phyloP scores from a whole-genome alignment of 2,888 invertebrate species.

The Cetonia aurata region DNA sequence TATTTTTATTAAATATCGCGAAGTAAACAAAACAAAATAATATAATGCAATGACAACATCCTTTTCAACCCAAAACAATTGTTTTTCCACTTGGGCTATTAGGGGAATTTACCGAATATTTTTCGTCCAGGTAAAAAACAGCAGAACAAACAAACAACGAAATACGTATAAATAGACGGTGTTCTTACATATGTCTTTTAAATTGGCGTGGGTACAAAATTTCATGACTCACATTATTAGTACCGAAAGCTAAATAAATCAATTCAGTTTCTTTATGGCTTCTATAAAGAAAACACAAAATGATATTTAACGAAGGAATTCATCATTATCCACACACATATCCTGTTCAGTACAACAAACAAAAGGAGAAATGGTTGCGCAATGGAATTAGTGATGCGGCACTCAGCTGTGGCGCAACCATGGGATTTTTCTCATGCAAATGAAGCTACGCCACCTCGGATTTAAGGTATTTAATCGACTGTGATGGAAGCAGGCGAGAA shows the following conservation, averaged over 20 bases:
- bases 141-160: no score
- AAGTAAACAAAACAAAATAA: no score
- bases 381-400: conserved; percentile 25
- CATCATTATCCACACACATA: background rate
- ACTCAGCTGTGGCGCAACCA: conserved; percentile 15
- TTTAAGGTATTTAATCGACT: conserved; percentile 30
- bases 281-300: conserved; percentile 3
- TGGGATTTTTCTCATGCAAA: conserved; percentile 39
- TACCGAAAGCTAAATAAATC: conserved; percentile 4
- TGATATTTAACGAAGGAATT: background rate
- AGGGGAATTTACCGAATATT: no score
- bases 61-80: no score
- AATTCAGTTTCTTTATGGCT: background rate
- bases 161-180: no score
- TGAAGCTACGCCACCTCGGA: conserved; percentile 32
- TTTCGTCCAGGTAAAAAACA: no score
- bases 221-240: conserved; percentile 14
- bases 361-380: conserved; percentile 14
- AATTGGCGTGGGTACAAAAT: conserved; percentile 7
- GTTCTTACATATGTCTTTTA: no score
- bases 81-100: no score
- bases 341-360: conserved; percentile 12
- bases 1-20: no score
- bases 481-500: no score
- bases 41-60: no score